These are phyloP conservation scores for Malthinus flaveolus DNA, from an alignment of 2,888 invertebrate genomes.

Conservation along the genomic window DNA sequence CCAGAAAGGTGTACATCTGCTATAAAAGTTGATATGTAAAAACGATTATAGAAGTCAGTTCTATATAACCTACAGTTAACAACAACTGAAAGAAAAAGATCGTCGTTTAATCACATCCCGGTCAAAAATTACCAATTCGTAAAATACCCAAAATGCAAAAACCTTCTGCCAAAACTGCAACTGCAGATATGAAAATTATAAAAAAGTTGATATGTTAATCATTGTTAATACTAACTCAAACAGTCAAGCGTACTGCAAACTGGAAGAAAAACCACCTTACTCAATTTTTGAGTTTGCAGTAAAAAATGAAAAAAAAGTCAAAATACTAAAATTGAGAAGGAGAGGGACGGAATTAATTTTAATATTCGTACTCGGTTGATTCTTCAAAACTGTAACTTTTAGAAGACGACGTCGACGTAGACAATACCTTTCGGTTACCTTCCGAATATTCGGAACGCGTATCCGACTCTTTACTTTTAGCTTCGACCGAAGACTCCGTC, in stretches of 20 bases:
- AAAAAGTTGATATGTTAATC: background rate
- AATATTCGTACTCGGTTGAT: slow-evolving; percentile 49
- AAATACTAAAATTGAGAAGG: no score
- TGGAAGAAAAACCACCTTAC: background rate
- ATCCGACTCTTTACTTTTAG: slow-evolving; percentile 45
- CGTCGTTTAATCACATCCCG: slow-evolving; percentile 18
- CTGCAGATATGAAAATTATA: background rate
- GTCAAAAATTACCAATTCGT: background rate
- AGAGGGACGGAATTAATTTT: background rate
- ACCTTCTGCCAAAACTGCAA: slow-evolving; percentile 6
- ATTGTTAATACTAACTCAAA: background rate
- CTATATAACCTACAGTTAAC: slow-evolving; percentile 51
- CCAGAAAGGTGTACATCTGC: slow-evolving; percentile 12
- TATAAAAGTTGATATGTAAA: slow-evolving; percentile 31
- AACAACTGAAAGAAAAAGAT: background rate
- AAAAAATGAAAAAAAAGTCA: no score
- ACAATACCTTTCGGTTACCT: slow-evolving; percentile 48
- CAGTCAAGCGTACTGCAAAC: background rate
- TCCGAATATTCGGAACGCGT: slow-evolving; percentile 44
- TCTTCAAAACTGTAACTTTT: slow-evolving; percentile 53
- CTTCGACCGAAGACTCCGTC: slow-evolving; percentile 43
- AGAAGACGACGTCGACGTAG: slow-evolving; percentile 48
- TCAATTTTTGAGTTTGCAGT: no score
- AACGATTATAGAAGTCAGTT: slow-evolving; percentile 46
- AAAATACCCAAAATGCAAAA: slow-evolving; percentile 43